phyloP scores from a whole-genome alignment of 2,797 vertebrate genomes.

The Nannoperca obscura region DNA sequence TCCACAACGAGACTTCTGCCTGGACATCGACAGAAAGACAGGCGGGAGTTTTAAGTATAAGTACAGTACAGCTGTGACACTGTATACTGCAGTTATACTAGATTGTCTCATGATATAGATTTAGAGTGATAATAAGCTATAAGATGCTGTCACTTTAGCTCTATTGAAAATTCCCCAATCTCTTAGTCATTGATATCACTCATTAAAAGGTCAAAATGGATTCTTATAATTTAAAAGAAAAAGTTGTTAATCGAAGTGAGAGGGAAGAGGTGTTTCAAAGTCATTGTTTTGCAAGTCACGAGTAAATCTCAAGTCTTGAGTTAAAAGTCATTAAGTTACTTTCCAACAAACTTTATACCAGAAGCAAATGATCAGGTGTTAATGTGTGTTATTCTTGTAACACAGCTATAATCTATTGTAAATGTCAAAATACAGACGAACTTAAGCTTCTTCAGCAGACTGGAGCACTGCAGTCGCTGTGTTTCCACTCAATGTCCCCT shows the following conservation, averaged over 20 bases:
- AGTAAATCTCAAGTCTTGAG: too few relatives aligned
- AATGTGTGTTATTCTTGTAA: not conserved
- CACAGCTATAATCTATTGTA: not conserved
- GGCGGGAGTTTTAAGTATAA: not conserved
- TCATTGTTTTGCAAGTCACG: not conserved
- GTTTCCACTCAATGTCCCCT: conserved; percentile 4
- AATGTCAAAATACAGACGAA: not conserved
- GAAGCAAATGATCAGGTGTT: not conserved
- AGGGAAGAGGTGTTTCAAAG: not conserved
- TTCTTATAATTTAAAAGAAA: not conserved
- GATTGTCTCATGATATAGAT: not conserved
- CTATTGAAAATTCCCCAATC: not conserved
- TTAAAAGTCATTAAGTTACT: not conserved
- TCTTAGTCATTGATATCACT: not conserved
- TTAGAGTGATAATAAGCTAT: not conserved
- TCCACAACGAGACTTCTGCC: conserved; percentile 83
- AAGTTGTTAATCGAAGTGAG: not conserved
- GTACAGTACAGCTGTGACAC: not conserved
- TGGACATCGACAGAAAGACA: conserved; percentile 41
- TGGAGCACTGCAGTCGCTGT: not conserved
- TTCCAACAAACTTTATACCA: not conserved
- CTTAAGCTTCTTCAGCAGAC: not conserved
- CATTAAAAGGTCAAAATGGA: not conserved
- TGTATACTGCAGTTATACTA: not conserved
- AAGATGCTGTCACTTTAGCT: not conserved